These are phyloP conservation scores for Eristalinus aeneus DNA, from an alignment of 2,888 invertebrate species.

Conservation along the genomic window DNA sequence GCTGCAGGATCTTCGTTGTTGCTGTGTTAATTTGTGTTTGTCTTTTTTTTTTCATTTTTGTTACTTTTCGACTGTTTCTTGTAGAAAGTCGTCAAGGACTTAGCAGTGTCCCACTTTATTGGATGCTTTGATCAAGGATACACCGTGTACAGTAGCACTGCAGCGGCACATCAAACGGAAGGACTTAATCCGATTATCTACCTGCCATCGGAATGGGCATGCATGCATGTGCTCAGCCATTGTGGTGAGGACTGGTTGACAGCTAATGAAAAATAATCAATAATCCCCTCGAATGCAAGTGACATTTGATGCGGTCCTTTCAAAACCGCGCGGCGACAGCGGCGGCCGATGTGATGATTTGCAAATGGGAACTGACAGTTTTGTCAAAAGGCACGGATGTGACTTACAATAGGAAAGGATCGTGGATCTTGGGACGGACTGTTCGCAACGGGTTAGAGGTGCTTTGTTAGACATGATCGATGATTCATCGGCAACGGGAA, in stretches of 20 bases:
- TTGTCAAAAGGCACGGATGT: background rate
- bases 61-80: background rate
- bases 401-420: background rate
- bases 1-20: background rate
- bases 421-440: background rate
- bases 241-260: constrained; percentile 16
- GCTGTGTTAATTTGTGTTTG: background rate
- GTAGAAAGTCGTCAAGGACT: constrained; percentile 1
- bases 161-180: constrained; percentile 47
- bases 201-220: constrained; percentile 41
- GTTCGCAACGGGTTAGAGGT: background rate
- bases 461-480: background rate
- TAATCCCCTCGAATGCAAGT: constrained; percentile 53
- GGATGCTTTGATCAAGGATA: background rate
- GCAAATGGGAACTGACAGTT: constrained; percentile 7
- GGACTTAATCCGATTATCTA: constrained; percentile 56
- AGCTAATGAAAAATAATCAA: constrained; percentile 42
- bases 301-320: constrained; percentile 20
- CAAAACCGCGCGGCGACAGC: background rate
- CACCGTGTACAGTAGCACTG: constrained; percentile 17
- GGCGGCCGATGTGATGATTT: constrained; percentile 8
- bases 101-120: constrained; percentile 2
- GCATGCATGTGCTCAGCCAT: constrained; percentile 16
- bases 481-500: background rate
- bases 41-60: background rate